Percentiles rank a stretch among this genome's conserved stretches.
Conservation (phyloP, 2,888 invertebrate species). For the Perizoma flavofasciatum region DNA sequence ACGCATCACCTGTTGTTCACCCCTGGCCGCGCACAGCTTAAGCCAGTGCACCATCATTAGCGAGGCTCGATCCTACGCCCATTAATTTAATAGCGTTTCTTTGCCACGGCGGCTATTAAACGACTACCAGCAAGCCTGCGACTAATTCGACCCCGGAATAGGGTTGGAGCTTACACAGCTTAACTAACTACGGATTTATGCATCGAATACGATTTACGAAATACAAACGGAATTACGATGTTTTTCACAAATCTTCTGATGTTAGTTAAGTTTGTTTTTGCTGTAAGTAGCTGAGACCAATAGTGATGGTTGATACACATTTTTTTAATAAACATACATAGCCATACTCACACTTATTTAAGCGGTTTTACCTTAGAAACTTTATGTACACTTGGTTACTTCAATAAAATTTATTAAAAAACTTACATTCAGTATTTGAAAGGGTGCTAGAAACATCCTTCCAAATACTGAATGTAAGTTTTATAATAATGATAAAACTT, state of each 20-base stretch:
- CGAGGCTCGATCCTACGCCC: slow-evolving; percentile 49
- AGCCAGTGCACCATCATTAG: slow-evolving; percentile 44
- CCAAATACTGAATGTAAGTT: too few relatives aligned
- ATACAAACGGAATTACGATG: slow-evolving; percentile 12
- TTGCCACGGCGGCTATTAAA: slow-evolving; percentile 62
- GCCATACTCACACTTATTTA: too few relatives aligned
- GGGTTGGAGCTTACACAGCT: slow-evolving; percentile 52
- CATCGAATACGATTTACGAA: slow-evolving; percentile 45
- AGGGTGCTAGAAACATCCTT: too few relatives aligned
- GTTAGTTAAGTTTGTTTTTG: not conserved
- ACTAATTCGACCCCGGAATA: slow-evolving; percentile 58
- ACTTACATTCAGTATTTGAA: too few relatives aligned
- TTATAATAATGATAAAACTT: too few relatives aligned
- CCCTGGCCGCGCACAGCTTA: slow-evolving; percentile 25
- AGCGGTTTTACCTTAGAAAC: too few relatives aligned
- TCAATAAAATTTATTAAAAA: too few relatives aligned
- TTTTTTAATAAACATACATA: too few relatives aligned
- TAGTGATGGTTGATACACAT: too few relatives aligned
- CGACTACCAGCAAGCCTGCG: slow-evolving; percentile 48
- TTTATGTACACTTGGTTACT: too few relatives aligned
- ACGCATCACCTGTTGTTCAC: slow-evolving; percentile 21
- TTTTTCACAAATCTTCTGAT: slow-evolving; percentile 3
- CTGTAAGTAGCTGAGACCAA: not conserved
- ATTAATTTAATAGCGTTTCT: slow-evolving; percentile 75
- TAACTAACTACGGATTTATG: slow-evolving; percentile 60